phyloP scores from a whole-genome alignment of 1,140 invertebrate genomes.

The Nasonia vitripennis region DNA sequence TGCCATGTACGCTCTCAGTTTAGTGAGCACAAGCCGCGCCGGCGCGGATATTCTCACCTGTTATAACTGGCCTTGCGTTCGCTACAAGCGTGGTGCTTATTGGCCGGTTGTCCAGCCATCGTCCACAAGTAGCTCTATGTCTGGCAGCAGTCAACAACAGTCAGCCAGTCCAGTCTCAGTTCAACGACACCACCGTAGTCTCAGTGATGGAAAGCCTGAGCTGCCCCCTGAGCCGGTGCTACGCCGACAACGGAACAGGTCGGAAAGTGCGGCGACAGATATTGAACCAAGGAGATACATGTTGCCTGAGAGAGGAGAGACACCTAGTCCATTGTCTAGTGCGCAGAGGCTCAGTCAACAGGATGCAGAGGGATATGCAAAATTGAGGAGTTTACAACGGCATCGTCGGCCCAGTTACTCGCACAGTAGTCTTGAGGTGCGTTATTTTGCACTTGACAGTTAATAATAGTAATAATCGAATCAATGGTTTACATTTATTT shows the following conservation, averaged over 20 bases:
- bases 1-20: slow-evolving; percentile 89
- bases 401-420: slow-evolving; percentile 77
- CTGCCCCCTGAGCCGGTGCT: slow-evolving; percentile 64
- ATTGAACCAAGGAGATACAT: slow-evolving; percentile 65
- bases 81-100: slow-evolving; percentile 86
- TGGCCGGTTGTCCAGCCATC: slow-evolving; percentile 84
- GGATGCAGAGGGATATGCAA: slow-evolving; percentile 88
- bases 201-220: slow-evolving; percentile 72
- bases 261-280: slow-evolving; percentile 72
- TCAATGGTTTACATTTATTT: background rate
- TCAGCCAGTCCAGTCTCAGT: slow-evolving; percentile 69
- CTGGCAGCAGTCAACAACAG: slow-evolving; percentile 58
- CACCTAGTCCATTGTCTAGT: slow-evolving; percentile 89
- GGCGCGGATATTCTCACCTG: slow-evolving; percentile 85
- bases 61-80: slow-evolving; percentile 88
- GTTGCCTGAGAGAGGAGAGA: slow-evolving; percentile 78
- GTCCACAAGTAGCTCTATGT: slow-evolving; percentile 16
- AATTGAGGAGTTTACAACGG: slow-evolving; percentile 83
- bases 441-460: background rate
- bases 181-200: slow-evolving; percentile 70
- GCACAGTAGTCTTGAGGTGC: slow-evolving; percentile 71
- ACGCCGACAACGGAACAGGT: slow-evolving; percentile 69
- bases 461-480: background rate
- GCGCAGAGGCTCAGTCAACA: slow-evolving; percentile 84
- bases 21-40: slow-evolving; percentile 87